A percentile compares a stretch with the other conserved stretches of the same genome.
Evolutionary conservation across 2,797 vertebrate genomes (phyloP).

Genomic region (Vireo griseus): DNA sequence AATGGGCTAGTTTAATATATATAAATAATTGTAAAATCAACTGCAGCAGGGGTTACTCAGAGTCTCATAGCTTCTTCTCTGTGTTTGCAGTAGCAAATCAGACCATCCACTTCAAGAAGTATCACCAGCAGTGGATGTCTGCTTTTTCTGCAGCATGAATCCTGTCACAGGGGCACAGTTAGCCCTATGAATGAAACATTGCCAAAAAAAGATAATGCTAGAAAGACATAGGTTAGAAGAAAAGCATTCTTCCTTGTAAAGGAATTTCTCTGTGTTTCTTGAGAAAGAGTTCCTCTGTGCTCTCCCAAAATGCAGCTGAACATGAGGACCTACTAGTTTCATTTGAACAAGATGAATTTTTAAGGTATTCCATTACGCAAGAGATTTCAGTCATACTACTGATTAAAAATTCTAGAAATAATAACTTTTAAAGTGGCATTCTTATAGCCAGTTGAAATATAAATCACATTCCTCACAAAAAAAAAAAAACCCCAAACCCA

Average conservation of each 20-base stretch:
- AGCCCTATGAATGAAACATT: background rate
- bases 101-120: background rate
- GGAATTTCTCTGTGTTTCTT: background rate
- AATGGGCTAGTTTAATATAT: background rate
- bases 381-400: background rate
- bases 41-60: background rate
- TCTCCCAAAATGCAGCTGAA: background rate
- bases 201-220: background rate
- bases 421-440: background rate
- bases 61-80: background rate
- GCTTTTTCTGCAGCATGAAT: background rate
- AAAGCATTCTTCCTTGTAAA: background rate
- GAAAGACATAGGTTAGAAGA: background rate
- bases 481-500: too few species aligned
- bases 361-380: background rate
- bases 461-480: too few species aligned
- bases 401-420: background rate
- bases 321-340: background rate
- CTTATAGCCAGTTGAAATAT: background rate
- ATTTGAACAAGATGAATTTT: background rate
- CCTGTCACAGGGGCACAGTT: background rate
- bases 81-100: background rate
- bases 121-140: background rate
- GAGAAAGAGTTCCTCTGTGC: background rate
- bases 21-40: background rate